Percentiles rank a stretch among this genome's conserved stretches.
Evolutionary conservation across 1,140 invertebrate genomes (phyloP).

Genomic region (Akabosia matsudoensis): DNA sequence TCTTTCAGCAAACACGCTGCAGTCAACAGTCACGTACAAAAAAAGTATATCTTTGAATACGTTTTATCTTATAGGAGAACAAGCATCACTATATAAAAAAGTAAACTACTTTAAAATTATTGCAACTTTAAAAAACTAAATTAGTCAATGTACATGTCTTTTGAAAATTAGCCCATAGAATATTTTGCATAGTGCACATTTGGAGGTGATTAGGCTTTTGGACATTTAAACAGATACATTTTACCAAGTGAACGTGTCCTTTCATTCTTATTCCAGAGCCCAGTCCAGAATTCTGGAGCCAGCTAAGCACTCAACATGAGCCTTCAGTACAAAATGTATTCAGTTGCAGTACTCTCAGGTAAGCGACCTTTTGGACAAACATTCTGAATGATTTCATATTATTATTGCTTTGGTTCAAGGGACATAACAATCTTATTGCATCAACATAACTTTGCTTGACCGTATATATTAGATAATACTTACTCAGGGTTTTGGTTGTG

Average conservation of each 20-base stretch:
- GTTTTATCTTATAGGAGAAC: background rate
- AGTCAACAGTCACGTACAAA: constrained; percentile 24
- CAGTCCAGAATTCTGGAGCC: background rate
- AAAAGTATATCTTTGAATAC: background rate
- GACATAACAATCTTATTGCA: background rate
- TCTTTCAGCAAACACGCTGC: constrained; percentile 14
- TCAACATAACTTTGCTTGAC: background rate
- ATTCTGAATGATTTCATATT: too few relatives aligned
- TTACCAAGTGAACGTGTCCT: background rate
- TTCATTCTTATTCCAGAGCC: background rate
- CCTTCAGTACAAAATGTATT: constrained; percentile 7
- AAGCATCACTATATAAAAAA: background rate
- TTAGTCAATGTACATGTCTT: too few relatives aligned
- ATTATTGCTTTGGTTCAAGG: background rate
- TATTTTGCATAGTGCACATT: too few relatives aligned
- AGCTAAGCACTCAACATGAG: background rate
- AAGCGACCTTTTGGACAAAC: background rate
- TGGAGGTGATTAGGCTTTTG: too few relatives aligned
- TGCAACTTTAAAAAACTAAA: too few relatives aligned
- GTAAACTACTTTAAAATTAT: too few relatives aligned
- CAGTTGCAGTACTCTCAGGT: constrained; percentile 16
- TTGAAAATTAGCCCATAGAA: too few relatives aligned
- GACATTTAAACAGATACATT: too few relatives aligned
- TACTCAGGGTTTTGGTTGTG: background rate
- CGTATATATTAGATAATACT: background rate